A percentile compares a stretch with the other conserved stretches of the same genome.
Conservation (phyloP, 2,113 vertebrate species). For the Dendropsophus ebraccatus region DNA sequence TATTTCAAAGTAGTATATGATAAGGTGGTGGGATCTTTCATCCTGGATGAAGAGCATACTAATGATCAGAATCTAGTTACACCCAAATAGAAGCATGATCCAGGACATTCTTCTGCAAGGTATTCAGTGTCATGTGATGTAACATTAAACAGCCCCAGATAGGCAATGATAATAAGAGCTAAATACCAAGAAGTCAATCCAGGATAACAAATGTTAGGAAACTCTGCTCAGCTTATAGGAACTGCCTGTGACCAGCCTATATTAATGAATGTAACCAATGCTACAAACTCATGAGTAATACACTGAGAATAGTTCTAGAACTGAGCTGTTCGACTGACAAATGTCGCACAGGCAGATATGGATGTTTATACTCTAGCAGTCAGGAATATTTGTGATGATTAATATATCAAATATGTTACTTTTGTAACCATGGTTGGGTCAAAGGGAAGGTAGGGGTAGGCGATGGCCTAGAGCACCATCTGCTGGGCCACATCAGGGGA, state of each 20-base stretch:
- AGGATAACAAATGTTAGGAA: conserved; percentile 13
- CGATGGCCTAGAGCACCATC: no score
- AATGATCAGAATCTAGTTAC: not conserved
- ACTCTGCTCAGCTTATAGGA: not conserved
- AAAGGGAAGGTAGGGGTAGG: no score
- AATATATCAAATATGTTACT: not conserved
- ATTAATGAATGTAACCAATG: not conserved
- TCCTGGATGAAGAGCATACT: not conserved
- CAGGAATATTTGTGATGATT: not conserved
- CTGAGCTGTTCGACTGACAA: not conserved
- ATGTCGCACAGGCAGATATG: not conserved
- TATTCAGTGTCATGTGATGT: conserved; percentile 14
- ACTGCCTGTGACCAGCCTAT: not conserved
- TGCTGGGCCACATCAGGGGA: no score
- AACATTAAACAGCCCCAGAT: not conserved
- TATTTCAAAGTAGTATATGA: no score
- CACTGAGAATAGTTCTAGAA: not conserved
- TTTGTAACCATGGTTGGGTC: not conserved
- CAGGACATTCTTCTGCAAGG: not conserved
- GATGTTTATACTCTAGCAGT: not conserved
- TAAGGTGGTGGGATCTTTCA: not conserved
- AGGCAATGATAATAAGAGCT: not conserved
- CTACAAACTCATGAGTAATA: not conserved
- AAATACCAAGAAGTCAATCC: not conserved
- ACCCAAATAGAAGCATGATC: not conserved